phyloP scores from a whole-genome alignment of 1,140 invertebrate genomes.

The Megalonaias nervosa region DNA sequence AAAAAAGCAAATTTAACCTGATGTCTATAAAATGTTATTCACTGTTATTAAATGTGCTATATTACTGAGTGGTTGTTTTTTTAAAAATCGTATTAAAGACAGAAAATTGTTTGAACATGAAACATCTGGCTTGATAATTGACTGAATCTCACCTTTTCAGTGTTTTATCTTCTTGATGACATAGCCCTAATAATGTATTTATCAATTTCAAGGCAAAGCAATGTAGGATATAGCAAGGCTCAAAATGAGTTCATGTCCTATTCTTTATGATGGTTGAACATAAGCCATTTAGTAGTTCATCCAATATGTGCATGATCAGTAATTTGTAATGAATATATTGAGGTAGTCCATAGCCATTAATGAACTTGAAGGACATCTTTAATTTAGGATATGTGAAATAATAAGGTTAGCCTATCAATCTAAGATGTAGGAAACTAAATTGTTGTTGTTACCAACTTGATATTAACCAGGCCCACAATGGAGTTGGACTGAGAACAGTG shows the following conservation, averaged over 20 bases:
- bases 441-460: neutral
- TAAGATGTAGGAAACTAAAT: neutral
- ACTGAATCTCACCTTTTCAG: neutral
- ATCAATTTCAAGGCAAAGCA: no score
- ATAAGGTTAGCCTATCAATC: neutral
- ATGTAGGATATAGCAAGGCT: no score
- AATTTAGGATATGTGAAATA: neutral
- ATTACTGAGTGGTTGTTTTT: neutral
- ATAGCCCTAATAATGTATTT: no score
- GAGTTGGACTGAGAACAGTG: neutral
- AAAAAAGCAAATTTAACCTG: neutral
- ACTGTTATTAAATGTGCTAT: neutral
- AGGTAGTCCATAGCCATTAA: neutral
- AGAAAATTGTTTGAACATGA: neutral
- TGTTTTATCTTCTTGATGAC: neutral
- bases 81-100: neutral
- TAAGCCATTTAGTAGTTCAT: no score
- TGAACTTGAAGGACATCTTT: neutral
- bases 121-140: neutral
- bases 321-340: neutral
- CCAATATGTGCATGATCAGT: neutral
- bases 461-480: conserved; percentile 1
- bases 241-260: no score
- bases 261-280: no score
- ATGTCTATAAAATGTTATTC: neutral